Percentiles rank a stretch among this genome's conserved stretches.
phyloP scores from a whole-genome alignment of 2,113 vertebrate genomes.

The Nycticebus coucang region DNA sequence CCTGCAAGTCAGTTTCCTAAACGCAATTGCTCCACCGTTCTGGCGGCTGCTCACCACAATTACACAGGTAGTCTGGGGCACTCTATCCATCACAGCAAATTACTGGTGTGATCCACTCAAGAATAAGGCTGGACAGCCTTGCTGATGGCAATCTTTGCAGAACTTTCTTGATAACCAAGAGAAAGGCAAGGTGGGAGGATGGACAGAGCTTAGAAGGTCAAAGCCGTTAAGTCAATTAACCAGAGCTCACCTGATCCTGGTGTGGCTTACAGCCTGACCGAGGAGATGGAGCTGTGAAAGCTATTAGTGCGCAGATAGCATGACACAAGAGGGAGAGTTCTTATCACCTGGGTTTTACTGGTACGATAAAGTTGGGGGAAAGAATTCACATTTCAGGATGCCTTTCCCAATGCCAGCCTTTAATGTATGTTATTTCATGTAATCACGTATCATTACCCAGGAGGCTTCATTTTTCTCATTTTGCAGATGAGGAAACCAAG shows the following conservation, averaged over 20 bases:
- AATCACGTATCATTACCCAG: neutral
- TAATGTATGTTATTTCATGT: neutral
- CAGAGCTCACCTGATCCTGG: neutral
- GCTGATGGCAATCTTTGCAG: conserved; percentile 47
- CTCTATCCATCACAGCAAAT: conserved; percentile 65
- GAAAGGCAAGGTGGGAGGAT: neutral
- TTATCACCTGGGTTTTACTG: neutral
- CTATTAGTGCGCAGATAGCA: neutral
- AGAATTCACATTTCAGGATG: neutral
- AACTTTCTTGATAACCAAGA: conserved; percentile 38
- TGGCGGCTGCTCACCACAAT: conserved; percentile 54
- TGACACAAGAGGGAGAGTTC: neutral
- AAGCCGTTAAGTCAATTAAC: conserved; percentile 23
- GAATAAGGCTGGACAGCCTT: neutral
- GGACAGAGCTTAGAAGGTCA: conserved; percentile 10
- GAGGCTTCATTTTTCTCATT: neutral
- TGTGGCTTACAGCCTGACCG: neutral
- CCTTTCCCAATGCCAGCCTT: neutral
- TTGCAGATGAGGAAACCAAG: neutral
- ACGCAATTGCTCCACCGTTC: neutral
- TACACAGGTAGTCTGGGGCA: conserved; percentile 45
- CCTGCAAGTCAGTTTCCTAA: conserved; percentile 63
- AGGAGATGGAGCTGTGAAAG: neutral
- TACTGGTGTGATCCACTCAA: conserved; percentile 14
- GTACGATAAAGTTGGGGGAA: neutral